A percentile compares a stretch with the other conserved stretches of the same genome.
Evolutionary conservation across 2,888 invertebrate species (phyloP).

Genomic region (Formica aserva): DNA sequence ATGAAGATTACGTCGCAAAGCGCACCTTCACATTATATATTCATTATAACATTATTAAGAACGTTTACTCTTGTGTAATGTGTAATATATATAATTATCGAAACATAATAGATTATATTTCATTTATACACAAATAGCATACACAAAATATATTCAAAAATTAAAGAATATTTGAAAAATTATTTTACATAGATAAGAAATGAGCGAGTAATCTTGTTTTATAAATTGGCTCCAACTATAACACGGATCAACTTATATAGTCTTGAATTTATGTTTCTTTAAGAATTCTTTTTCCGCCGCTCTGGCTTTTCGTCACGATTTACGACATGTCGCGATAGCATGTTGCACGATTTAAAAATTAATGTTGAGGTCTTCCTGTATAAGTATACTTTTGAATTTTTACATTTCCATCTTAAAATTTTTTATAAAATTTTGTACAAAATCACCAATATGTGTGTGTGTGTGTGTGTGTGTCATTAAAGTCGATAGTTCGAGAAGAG

Average conservation of each 20-base stretch:
- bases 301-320: slow-evolving; percentile 62
- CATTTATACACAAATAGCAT: background rate
- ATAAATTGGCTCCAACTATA: slow-evolving; percentile 69
- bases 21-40: background rate
- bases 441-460: background rate
- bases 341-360: slow-evolving; percentile 61
- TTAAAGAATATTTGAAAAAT: background rate
- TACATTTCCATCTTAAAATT: background rate
- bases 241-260: slow-evolving; percentile 75
- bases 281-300: slow-evolving; percentile 45
- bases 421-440: background rate
- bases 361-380: slow-evolving; percentile 61
- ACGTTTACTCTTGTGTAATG: background rate
- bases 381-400: slow-evolving; percentile 50
- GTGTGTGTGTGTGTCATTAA: background rate
- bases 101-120: background rate
- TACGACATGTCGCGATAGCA: slow-evolving; percentile 75
- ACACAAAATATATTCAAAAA: background rate
- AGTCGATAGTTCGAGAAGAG: slow-evolving; percentile 1
- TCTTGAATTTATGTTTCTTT: slow-evolving; percentile 70
- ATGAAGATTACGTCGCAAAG: slow-evolving; percentile 9
- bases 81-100: background rate
- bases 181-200: slow-evolving; percentile 14
- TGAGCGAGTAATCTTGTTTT: slow-evolving; percentile 29
- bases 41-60: background rate